A percentile compares a stretch with the other conserved stretches of the same genome.
phyloP scores from a whole-genome alignment of 1,140 invertebrate species.

The Muscidifurax raptorellus region DNA sequence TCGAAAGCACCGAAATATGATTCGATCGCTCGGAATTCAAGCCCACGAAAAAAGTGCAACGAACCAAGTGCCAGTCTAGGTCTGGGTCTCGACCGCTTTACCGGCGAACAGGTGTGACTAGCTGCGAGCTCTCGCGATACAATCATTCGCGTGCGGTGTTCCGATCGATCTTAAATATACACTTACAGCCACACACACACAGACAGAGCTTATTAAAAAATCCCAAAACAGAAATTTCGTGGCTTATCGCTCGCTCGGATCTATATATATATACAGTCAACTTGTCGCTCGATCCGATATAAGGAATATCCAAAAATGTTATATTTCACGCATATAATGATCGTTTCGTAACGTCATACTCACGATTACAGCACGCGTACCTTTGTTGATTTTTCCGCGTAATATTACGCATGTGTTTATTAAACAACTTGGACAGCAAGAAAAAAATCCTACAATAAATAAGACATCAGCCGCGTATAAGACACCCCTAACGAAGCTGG shows the following conservation, averaged over 20 bases:
- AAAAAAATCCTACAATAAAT: not conserved
- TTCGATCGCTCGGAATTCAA: too few relatives aligned
- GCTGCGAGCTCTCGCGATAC: slow-evolving; percentile 53
- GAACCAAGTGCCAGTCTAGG: not conserved
- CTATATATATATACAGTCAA: not conserved
- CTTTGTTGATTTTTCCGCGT: not conserved
- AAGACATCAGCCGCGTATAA: slow-evolving; percentile 11
- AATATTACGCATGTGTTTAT: not conserved
- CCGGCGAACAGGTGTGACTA: slow-evolving; percentile 59
- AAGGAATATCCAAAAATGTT: not conserved
- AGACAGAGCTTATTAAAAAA: not conserved
- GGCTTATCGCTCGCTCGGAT: not conserved
- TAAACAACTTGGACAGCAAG: not conserved
- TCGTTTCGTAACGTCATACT: not conserved
- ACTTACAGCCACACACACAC: too few relatives aligned
- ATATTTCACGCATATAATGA: not conserved
- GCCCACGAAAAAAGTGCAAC: too few relatives aligned
- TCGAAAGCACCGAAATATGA: too few relatives aligned
- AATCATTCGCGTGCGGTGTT: slow-evolving; percentile 46
- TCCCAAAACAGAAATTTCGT: not conserved
- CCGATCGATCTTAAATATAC: not conserved
- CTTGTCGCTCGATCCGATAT: too few relatives aligned
- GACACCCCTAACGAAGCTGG: not conserved
- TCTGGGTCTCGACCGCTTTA: not conserved
- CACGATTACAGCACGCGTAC: too few relatives aligned